Conservation (phyloP, 2,113 vertebrate genomes). For the Alces alces region DNA sequence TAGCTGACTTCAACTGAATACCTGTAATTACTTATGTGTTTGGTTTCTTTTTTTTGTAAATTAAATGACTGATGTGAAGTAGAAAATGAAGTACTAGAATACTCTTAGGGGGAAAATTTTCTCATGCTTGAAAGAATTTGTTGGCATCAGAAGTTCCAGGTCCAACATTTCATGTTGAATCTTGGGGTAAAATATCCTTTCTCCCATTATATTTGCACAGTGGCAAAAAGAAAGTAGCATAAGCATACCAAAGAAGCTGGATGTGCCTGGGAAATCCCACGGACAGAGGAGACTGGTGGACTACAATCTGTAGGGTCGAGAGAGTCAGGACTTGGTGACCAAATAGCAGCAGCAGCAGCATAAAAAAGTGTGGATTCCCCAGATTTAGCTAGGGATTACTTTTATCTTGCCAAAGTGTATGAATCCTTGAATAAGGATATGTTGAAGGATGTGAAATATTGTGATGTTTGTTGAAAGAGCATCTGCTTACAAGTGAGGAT, state of each 20-base stretch:
- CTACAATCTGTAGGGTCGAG: not conserved
- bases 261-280: not conserved
- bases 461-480: not conserved
- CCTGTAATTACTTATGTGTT: not conserved
- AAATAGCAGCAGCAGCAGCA: not conserved
- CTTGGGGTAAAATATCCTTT: not conserved
- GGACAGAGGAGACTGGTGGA: not conserved
- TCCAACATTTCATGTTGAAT: constrained; percentile 18
- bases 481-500: not conserved
- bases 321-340: not conserved
- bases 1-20: not conserved
- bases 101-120: not conserved
- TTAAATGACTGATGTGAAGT: not conserved
- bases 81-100: constrained; percentile 1
- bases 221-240: not conserved
- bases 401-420: not conserved
- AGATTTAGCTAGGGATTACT: not conserved
- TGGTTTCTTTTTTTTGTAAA: constrained; percentile 26
- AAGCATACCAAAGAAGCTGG: not conserved
- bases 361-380: not conserved
- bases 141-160: not conserved
- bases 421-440: constrained; percentile 13
- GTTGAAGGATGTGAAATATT: not conserved
- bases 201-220: not conserved
- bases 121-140: not conserved